A percentile compares a stretch with the other conserved stretches of the same genome.
Evolutionary conservation across 2,113 vertebrate species (phyloP).

Genomic region (Elanoides forficatus): DNA sequence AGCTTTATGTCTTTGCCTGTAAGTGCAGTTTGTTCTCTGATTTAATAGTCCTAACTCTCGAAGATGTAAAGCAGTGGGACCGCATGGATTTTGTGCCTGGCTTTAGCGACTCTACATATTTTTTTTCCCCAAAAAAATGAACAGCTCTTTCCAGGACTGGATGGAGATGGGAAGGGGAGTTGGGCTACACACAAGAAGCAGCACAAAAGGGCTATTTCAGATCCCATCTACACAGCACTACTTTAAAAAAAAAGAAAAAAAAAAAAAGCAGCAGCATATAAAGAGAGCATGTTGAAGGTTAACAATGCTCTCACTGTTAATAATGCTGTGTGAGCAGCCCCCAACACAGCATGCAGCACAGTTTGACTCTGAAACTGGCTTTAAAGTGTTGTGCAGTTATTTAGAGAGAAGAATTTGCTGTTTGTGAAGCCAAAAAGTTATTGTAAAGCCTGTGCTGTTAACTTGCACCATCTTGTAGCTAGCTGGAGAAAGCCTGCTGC

Average conservation of each 20-base stretch:
- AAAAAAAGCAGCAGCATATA: neutral
- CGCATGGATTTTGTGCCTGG: neutral
- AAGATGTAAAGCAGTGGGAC: neutral
- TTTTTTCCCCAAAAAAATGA: neutral
- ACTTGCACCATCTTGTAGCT: neutral
- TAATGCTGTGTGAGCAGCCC: neutral
- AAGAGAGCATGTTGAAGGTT: neutral
- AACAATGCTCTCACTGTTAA: conserved; percentile 7
- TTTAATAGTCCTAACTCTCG: neutral
- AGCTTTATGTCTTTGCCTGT: neutral
- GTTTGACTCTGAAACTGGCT: neutral
- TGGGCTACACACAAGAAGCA: neutral
- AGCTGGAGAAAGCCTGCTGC: neutral
- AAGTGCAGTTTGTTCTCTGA: neutral
- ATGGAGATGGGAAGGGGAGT: neutral
- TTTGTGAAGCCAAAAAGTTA: neutral
- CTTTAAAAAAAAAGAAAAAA: neutral
- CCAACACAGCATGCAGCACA: neutral
- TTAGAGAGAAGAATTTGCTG: conserved; percentile 1
- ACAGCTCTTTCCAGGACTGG: neutral
- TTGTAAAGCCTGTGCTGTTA: neutral
- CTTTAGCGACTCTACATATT: fast-evolving
- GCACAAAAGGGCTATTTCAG: neutral
- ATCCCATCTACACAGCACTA: neutral
- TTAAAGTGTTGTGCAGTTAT: neutral